These are phyloP conservation scores for Halcyon leucocephala DNA, from an alignment of 2,797 vertebrate species.

Conservation along the genomic window DNA sequence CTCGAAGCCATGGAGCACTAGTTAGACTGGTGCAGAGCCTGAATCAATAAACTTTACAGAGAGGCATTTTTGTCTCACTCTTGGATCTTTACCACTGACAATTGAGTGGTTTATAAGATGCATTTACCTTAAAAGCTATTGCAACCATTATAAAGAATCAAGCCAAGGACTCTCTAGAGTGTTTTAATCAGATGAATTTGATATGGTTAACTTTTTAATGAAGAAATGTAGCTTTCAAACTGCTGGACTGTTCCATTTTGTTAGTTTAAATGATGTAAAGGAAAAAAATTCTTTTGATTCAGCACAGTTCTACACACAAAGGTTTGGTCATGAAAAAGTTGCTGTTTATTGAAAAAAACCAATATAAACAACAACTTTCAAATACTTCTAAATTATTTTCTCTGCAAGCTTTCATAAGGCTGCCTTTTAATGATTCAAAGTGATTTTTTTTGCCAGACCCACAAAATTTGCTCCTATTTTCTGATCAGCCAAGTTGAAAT, in stretches of 20 bases:
- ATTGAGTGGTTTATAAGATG: not conserved
- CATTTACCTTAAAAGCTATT: not conserved
- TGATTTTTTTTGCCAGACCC: not conserved
- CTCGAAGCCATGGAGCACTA: not conserved
- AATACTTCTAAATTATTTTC: not conserved
- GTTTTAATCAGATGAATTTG: not conserved
- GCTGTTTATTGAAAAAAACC: not conserved
- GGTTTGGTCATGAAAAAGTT: not conserved
- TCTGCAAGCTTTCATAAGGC: not conserved
- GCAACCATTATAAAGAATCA: not conserved
- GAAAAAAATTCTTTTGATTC: not conserved
- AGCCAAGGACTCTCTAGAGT: not conserved
- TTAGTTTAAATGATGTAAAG: not conserved
- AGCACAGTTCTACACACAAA: not conserved
- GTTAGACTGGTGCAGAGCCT: not conserved
- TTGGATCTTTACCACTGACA: not conserved
- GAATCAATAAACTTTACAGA: not conserved
- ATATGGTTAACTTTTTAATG: not conserved
- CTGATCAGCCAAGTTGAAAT: not conserved
- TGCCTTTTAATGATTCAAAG: not conserved
- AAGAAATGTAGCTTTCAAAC: not conserved
- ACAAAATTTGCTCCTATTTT: not conserved
- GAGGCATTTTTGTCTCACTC: not conserved
- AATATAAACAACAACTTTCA: not conserved
- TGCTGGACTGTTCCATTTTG: not conserved